Percentiles rank a stretch among this genome's conserved stretches.
Evolutionary conservation across 2,113 vertebrate species (phyloP).

Genomic region (Tachuris rubrigastra): DNA sequence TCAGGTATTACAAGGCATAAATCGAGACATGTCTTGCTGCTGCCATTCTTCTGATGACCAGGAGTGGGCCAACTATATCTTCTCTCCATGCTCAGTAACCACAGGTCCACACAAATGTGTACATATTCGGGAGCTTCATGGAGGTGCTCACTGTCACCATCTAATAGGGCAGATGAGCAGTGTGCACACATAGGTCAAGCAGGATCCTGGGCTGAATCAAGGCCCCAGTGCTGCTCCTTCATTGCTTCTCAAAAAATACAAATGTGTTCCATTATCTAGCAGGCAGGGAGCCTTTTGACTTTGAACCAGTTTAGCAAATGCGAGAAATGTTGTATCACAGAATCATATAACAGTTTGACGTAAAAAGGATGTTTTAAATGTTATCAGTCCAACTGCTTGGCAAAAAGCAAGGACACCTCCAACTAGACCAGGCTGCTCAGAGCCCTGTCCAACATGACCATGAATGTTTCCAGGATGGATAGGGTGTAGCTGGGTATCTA

Average conservation of each 20-base stretch:
- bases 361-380: background rate
- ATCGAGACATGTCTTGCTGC: background rate
- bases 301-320: background rate
- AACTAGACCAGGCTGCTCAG: background rate
- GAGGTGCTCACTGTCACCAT: background rate
- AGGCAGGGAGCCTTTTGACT: background rate
- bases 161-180: background rate
- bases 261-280: background rate
- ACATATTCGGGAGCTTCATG: accelerated
- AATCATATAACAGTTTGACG: background rate
- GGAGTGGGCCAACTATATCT: background rate
- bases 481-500: background rate
- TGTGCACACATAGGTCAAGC: background rate
- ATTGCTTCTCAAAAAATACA: background rate
- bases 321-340: background rate
- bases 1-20: background rate
- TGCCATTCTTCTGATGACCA: background rate
- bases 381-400: background rate
- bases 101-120: accelerated
- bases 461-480: background rate
- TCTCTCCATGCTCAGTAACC: accelerated
- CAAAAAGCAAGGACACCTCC: background rate
- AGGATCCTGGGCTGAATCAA: background rate
- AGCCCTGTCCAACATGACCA: background rate
- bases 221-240: background rate